A percentile compares a stretch with the other conserved stretches of the same genome.
These are phyloP conservation scores for Notarius lentiginosus DNA, from an alignment of 2,113 vertebrate species.

Conservation along the genomic window DNA sequence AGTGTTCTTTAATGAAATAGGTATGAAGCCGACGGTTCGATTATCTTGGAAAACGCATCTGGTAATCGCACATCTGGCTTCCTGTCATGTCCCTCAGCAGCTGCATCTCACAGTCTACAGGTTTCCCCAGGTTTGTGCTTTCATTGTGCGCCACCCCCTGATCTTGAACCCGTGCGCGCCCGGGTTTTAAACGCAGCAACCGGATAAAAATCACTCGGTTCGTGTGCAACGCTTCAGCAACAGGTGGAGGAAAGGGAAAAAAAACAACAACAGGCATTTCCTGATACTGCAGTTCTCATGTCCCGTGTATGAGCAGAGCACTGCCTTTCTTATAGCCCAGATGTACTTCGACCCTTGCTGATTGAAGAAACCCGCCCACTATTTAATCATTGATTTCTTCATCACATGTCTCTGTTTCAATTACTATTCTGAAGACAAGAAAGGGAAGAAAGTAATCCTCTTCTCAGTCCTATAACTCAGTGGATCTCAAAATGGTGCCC, in stretches of 20 bases:
- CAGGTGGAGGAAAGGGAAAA: background rate
- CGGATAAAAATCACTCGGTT: background rate
- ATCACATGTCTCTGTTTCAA: background rate
- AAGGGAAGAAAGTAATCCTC: background rate
- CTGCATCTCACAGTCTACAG: background rate
- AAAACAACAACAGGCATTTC: background rate
- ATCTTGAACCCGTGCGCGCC: background rate
- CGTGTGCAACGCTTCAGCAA: background rate
- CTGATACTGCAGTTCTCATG: constrained; percentile 12
- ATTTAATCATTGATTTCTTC: constrained; percentile 42
- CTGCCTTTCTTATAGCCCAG: constrained; percentile 1
- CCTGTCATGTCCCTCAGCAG: background rate
- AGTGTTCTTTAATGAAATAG: background rate
- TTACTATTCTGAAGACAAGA: background rate
- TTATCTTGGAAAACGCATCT: background rate
- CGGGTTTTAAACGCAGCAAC: background rate
- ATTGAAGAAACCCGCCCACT: constrained; percentile 15
- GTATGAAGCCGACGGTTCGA: background rate
- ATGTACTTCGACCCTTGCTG: constrained; percentile 38
- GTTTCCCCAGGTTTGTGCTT: background rate
- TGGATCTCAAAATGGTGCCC: background rate
- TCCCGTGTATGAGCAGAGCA: background rate
- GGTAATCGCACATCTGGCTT: background rate
- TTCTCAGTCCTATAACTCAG: background rate
- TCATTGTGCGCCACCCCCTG: background rate